Evolutionary conservation across 2,888 invertebrate species (phyloP).

Genomic region (Lomographa bimaculata): DNA sequence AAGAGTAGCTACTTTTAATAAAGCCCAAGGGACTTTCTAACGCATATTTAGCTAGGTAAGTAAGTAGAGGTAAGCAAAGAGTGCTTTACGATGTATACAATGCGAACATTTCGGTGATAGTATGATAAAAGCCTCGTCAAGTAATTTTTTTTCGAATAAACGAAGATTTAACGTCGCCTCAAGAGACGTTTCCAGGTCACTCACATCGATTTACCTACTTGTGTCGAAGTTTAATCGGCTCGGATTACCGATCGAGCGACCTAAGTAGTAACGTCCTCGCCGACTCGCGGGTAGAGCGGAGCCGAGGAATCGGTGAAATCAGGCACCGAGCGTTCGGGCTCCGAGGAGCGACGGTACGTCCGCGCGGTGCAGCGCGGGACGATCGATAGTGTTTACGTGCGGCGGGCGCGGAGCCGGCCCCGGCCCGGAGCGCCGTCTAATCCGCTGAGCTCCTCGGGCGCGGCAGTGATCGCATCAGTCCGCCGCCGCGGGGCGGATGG

Average conservation of each 20-base stretch:
- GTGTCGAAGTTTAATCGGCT: constrained; percentile 22
- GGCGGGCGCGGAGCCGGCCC: constrained; percentile 4
- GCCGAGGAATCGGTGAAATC: constrained; percentile 5
- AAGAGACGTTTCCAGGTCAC: constrained; percentile 26
- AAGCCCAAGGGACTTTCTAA: too few species aligned
- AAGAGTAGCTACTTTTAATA: too few species aligned
- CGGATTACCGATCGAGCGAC: constrained; percentile 21
- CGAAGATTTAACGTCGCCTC: constrained; percentile 4
- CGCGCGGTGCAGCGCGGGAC: constrained; percentile 17
- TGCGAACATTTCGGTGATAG: too few species aligned
- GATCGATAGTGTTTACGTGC: constrained; percentile 33
- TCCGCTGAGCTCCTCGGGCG: constrained; percentile 8
- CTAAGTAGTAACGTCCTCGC: constrained; percentile 3
- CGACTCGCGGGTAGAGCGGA: not conserved
- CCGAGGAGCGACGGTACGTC: constrained; percentile 9
- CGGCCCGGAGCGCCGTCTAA: constrained; percentile 5
- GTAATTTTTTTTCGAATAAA: constrained; percentile 1
- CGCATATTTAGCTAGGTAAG: too few species aligned
- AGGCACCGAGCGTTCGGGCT: too few species aligned
- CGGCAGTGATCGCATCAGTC: constrained; percentile 20
- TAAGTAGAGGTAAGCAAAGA: too few species aligned
- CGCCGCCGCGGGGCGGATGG: constrained; percentile 11
- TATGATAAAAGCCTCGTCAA: too few species aligned
- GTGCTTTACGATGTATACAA: too few species aligned
- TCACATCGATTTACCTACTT: constrained; percentile 30